Percentiles rank a stretch among this genome's conserved stretches.
These are phyloP conservation scores for Nipponia nippon DNA, from an alignment of 2,113 vertebrate species.

Conservation along the genomic window DNA sequence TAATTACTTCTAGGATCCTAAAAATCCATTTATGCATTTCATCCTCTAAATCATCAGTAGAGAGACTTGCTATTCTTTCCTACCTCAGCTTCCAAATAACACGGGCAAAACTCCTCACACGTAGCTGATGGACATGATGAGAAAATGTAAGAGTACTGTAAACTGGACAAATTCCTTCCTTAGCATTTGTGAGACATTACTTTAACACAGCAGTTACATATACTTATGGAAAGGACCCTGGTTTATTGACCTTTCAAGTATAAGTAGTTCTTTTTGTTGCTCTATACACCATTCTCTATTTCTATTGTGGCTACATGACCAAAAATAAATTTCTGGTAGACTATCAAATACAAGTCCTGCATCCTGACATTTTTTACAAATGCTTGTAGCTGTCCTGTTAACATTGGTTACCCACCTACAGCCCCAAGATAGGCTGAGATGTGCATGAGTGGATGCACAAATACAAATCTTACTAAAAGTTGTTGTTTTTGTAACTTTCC, in stretches of 20 bases:
- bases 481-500: not conserved
- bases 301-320: not conserved
- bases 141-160: not conserved
- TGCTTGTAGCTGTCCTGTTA: not conserved
- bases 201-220: not conserved
- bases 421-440: not conserved
- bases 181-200: not conserved
- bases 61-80: not conserved
- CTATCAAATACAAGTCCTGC: not conserved
- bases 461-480: not conserved
- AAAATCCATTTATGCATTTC: not conserved
- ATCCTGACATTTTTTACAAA: not conserved
- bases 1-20: not conserved
- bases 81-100: not conserved
- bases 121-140: not conserved
- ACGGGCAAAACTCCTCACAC: not conserved
- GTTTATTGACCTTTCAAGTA: not conserved
- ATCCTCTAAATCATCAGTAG: not conserved
- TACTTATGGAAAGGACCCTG: not conserved
- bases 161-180: not conserved
- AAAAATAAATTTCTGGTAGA: not conserved
- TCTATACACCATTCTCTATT: not conserved
- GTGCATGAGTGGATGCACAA: not conserved
- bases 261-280: not conserved
- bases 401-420: not conserved